Evolutionary conservation across 1,140 invertebrate genomes (phyloP).

Genomic region (Diachasmimorpha longicaudata): DNA sequence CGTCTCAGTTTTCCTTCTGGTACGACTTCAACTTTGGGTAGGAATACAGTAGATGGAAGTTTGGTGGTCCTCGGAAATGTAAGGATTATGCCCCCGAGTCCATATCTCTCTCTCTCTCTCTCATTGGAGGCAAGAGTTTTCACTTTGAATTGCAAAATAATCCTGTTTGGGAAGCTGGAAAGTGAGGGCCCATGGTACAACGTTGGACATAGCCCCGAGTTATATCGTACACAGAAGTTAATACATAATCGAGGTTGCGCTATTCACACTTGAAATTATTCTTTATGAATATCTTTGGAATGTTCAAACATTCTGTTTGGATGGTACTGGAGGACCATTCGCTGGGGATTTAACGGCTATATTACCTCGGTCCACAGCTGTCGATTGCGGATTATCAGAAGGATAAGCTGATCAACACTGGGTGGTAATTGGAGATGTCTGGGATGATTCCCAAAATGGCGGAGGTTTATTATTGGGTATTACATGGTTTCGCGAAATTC

Average conservation of each 20-base stretch:
- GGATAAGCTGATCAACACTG: conserved; percentile 31
- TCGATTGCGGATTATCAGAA: conserved; percentile 30
- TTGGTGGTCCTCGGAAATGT: conserved; percentile 3
- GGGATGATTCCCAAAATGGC: conserved; percentile 5
- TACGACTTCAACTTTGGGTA: not conserved
- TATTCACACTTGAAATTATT: not conserved
- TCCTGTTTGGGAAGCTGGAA: not conserved
- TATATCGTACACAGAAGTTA: not conserved
- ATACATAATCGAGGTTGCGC: not conserved
- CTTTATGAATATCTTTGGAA: not conserved
- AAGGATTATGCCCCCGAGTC: conserved; percentile 4
- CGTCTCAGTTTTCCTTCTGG: not conserved
- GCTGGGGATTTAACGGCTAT: not conserved
- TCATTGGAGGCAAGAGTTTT: not conserved
- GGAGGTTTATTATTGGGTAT: no score
- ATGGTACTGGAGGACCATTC: not conserved
- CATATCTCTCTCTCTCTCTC: not conserved
- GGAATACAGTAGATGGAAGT: not conserved
- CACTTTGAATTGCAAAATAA: conserved; percentile 10
- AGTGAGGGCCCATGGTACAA: not conserved
- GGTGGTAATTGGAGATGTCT: conserved; percentile 37
- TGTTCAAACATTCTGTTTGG: not conserved
- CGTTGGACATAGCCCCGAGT: not conserved
- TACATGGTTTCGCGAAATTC: no score
- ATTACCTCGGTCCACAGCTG: conserved; percentile 24